Percentiles rank a stretch among this genome's conserved stretches.
Conservation (phyloP, 2,113 vertebrate species). For the Pygathrix nemaeus region DNA sequence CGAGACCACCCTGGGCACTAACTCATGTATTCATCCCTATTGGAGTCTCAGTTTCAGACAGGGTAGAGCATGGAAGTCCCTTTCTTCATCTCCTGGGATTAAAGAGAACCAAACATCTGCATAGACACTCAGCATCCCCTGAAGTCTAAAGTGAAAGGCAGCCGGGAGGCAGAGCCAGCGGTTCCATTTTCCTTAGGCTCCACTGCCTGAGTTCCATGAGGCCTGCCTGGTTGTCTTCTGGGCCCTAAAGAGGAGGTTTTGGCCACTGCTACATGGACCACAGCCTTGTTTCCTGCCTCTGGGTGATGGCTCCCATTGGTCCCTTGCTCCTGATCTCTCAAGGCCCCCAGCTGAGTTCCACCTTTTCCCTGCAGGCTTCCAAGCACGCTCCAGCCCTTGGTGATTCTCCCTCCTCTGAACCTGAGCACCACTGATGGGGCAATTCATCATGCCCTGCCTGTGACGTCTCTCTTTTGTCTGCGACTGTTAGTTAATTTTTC, state of each 20-base stretch:
- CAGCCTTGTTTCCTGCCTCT: neutral
- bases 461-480: neutral
- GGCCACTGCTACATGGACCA: neutral
- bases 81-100: neutral
- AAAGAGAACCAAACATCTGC: neutral
- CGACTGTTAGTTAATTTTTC: neutral
- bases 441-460: neutral
- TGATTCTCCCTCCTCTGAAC: neutral
- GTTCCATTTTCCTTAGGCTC: neutral
- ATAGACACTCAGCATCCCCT: neutral
- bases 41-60: neutral
- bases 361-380: neutral
- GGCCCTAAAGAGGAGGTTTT: neutral
- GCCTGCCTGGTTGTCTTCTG: neutral
- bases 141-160: neutral
- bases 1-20: fast-evolving
- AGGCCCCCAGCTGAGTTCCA: neutral
- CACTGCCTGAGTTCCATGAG: fast-evolving
- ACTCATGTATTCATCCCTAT: fast-evolving
- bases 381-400: neutral
- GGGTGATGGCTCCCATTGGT: fast-evolving
- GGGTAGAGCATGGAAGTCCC: neutral
- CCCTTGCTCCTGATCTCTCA: neutral
- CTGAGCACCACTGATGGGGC: neutral
- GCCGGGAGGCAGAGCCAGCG: neutral